Evolutionary conservation across 2,888 invertebrate species (phyloP).

Genomic region (Chloroclysta siterata): DNA sequence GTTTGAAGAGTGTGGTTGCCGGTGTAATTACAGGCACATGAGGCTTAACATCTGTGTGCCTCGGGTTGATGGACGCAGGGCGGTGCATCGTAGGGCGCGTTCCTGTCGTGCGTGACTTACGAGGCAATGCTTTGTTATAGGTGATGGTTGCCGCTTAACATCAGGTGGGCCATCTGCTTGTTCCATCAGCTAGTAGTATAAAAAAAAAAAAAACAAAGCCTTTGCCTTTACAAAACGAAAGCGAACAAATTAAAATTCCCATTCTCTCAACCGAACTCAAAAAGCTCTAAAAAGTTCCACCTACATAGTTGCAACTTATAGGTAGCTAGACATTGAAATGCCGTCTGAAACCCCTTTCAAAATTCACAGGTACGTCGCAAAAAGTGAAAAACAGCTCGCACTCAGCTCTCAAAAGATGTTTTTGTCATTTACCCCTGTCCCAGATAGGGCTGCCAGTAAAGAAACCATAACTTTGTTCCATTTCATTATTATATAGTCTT

Average conservation of each 20-base stretch:
- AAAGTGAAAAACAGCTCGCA: conserved; percentile 34
- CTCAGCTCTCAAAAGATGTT: conserved; percentile 37
- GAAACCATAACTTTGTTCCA: background rate
- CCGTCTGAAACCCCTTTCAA: conserved; percentile 38
- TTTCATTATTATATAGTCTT: no score
- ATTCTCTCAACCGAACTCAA: conserved; percentile 2
- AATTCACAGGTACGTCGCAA: conserved; percentile 35
- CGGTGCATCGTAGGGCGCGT: no score
- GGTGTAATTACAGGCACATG: no score
- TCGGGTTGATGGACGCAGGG: no score
- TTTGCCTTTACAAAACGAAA: background rate
- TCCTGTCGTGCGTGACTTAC: no score
- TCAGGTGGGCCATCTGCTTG: no score
- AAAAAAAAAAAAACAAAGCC: no score
- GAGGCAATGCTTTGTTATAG: no score
- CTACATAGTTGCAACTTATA: conserved; percentile 4
- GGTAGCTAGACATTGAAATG: conserved; percentile 19
- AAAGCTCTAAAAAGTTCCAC: conserved; percentile 15
- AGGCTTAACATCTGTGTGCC: no score
- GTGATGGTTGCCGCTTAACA: no score
- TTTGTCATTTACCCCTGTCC: conserved; percentile 25
- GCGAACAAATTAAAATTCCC: conserved; percentile 15
- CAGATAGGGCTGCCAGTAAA: conserved; percentile 21
- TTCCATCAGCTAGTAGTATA: background rate
- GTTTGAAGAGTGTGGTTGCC: no score